A percentile compares a stretch with the other conserved stretches of the same genome.
Evolutionary conservation across 2,113 vertebrate genomes (phyloP).

Genomic region (Orcinus orca): DNA sequence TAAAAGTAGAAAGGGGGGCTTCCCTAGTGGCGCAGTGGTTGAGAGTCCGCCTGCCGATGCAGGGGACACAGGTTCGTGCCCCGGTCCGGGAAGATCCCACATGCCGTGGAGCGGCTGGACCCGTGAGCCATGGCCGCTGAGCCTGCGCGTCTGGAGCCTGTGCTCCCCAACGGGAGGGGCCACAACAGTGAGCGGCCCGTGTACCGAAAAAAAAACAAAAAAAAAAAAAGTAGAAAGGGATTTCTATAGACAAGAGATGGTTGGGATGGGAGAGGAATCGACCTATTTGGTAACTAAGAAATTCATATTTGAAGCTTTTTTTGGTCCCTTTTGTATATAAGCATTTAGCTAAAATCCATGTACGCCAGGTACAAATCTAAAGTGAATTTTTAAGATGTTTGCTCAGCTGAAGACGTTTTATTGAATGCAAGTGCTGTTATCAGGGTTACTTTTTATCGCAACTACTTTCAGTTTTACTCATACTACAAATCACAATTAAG

Average conservation of each 20-base stretch:
- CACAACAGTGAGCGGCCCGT: no score
- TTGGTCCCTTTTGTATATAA: neutral
- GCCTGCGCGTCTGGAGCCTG: no score
- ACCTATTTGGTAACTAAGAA: neutral
- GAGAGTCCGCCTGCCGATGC: no score
- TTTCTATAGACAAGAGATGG: neutral
- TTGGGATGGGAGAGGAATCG: neutral
- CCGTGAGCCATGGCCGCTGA: no score
- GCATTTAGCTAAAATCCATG: neutral
- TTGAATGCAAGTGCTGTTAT: neutral
- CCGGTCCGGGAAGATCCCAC: no score
- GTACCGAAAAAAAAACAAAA: no score
- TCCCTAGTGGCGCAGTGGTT: no score
- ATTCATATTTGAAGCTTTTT: neutral
- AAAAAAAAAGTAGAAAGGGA: neutral
- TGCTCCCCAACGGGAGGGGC: no score
- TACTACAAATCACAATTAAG: neutral
- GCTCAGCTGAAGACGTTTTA: neutral
- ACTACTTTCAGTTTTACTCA: neutral
- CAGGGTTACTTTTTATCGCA: neutral
- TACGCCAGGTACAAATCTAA: neutral
- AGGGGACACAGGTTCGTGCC: no score
- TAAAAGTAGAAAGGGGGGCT: neutral
- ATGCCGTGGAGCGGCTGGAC: no score
- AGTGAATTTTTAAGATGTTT: slow-evolving; percentile 2